Conservation (phyloP, 2,113 vertebrate species). For the Telmatochromis sp. region DNA sequence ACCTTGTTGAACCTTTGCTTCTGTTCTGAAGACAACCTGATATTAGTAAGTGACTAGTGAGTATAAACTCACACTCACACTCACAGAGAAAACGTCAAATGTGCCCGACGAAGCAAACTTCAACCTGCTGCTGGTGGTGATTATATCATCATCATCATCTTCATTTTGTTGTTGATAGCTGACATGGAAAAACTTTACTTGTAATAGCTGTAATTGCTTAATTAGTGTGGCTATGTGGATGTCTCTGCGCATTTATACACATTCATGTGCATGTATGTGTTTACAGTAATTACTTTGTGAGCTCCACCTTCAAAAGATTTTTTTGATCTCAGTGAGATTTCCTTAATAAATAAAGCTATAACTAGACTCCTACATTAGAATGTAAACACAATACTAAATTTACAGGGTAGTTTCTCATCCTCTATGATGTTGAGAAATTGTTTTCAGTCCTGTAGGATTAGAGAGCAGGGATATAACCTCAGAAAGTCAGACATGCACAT, state of each 20-base stretch:
- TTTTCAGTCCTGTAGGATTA: background rate
- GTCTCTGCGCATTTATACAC: background rate
- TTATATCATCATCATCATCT: background rate
- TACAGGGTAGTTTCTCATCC: background rate
- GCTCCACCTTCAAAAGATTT: background rate
- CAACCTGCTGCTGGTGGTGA: background rate
- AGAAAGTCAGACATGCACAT: background rate
- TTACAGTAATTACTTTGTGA: background rate
- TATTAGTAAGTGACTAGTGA: background rate
- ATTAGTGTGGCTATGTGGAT: background rate
- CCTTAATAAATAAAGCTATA: background rate
- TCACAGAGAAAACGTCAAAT: background rate
- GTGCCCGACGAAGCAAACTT: background rate
- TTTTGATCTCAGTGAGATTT: background rate
- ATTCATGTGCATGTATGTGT: background rate
- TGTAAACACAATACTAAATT: background rate
- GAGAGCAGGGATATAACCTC: background rate
- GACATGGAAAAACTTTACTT: background rate
- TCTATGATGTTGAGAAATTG: background rate
- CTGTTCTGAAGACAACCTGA: background rate
- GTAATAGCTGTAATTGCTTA: background rate
- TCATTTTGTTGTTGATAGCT: background rate
- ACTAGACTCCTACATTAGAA: background rate
- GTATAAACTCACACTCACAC: background rate
- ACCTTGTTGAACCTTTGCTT: background rate